phyloP scores from a whole-genome alignment of 2,888 invertebrate genomes.

The Protonemura montana region DNA sequence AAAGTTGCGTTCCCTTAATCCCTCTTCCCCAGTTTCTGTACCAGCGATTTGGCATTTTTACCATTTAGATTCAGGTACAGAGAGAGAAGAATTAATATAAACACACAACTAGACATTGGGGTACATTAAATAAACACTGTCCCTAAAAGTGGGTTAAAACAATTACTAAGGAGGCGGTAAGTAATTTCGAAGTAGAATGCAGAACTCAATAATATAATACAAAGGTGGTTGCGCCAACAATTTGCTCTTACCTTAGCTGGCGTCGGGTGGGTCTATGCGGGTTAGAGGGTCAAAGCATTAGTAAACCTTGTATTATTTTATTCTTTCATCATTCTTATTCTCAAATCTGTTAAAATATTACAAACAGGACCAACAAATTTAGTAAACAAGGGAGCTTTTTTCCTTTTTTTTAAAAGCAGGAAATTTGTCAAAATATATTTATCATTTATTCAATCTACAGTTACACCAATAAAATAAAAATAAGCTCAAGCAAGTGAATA shows the following conservation, averaged over 20 bases:
- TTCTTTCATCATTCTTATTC: conserved; percentile 20
- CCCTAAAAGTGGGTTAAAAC: not conserved
- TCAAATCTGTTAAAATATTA: not conserved
- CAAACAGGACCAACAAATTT: not conserved
- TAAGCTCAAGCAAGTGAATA: not conserved
- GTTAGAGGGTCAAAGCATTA: not conserved
- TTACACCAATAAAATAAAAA: not conserved
- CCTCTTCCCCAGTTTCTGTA: no score
- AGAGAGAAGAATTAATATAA: no score
- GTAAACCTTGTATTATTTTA: conserved; percentile 20
- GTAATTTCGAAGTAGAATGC: not conserved
- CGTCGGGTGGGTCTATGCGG: not conserved
- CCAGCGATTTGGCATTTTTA: no score
- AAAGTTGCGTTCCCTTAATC: no score
- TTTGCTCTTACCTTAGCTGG: not conserved
- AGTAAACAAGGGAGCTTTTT: not conserved
- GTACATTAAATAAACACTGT: not conserved
- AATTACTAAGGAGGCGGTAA: not conserved
- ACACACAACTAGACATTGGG: no score
- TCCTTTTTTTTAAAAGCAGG: not conserved
- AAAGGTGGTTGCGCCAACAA: not conserved
- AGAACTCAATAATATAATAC: conserved; percentile 24
- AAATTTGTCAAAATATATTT: not conserved
- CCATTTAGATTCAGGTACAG: no score
- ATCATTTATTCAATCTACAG: not conserved